Conservation (phyloP, 2,797 vertebrate species). For the Buphagus erythrorhynchus region DNA sequence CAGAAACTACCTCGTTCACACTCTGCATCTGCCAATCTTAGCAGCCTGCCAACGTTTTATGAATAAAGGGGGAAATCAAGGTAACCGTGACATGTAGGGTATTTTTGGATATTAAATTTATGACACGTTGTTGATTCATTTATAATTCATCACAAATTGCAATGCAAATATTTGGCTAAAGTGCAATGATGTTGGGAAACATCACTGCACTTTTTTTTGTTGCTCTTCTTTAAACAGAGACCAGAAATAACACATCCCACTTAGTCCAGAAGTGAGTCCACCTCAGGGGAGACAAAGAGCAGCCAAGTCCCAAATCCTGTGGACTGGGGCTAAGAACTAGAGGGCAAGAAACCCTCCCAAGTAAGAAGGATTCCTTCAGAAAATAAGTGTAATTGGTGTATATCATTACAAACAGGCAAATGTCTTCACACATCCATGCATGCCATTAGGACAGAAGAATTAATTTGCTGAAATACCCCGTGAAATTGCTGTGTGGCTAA, state of each 20-base stretch:
- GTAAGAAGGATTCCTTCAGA: neutral
- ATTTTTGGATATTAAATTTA: neutral
- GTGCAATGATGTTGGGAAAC: neutral
- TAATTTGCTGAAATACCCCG: neutral
- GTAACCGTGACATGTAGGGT: neutral
- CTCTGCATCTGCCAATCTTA: neutral
- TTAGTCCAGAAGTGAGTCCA: neutral
- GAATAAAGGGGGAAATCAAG: neutral
- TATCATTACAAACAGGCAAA: neutral
- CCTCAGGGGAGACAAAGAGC: neutral
- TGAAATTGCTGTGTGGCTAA: neutral
- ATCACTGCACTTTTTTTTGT: neutral
- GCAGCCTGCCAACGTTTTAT: neutral
- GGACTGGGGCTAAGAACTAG: neutral
- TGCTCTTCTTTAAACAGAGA: neutral
- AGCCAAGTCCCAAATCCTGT: neutral
- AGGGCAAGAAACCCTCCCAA: neutral
- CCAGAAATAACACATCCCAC: neutral
- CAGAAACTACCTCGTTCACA: neutral
- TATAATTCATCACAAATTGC: slow-evolving; percentile 10
- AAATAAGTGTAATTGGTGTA: neutral
- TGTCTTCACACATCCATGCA: neutral
- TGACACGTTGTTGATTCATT: neutral
- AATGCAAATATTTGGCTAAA: neutral
- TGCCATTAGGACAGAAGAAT: neutral